Evolutionary conservation across 2,888 invertebrate genomes (phyloP), one percentile per base, ranked within the genome.

Genomic region (Hofmannophila pseudospretella): DNA sequence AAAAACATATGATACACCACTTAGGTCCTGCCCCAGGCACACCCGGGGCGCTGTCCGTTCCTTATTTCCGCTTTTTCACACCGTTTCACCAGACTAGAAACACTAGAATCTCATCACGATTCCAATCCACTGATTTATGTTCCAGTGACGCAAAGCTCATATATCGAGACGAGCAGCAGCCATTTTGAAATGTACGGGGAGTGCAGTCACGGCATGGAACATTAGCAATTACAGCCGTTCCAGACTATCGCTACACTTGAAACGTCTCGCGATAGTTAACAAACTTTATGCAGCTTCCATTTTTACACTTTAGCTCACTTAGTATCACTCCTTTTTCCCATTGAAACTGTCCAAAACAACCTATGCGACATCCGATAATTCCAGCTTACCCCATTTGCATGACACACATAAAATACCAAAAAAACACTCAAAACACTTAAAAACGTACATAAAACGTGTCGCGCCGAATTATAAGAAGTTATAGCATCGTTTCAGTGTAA

Each of bases 341-440:
- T 73, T 80, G 71, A 79, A 81, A 80, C 84, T 84, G 72, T 87
- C 78, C 87, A 88, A 87, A 88, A 88, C 87, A 88, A 86, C 86
- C 79, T 84, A 81, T 74, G 80, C 84, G 86, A 87, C 84, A 81
- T 86, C 84, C 85, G 86, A 87, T 81, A 82, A 87, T 78, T 85
- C 82, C 84, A 90, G 88, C 88, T 88, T 90, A 91, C 90, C 91
- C 90, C 90, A 90, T 90, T 90, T 90, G 90, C 90, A 90, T 90
- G 90, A 90, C 90, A 90, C 90, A 90, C 90, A 89, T 90, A 89
- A 89, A 88, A 89, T 88, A 88, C 76, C 77, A 88, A 88, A 80
- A 82, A 84, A 81, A 75, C 85, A 84, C 84, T 70, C 66, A 72
- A 81, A 81, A 84, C 88, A 85, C 87, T 78, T 74, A 76, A 81